Base-by-base conservation (phyloP, 2,797 vertebrate species). In the Pogonophryne albipinna region DNA sequence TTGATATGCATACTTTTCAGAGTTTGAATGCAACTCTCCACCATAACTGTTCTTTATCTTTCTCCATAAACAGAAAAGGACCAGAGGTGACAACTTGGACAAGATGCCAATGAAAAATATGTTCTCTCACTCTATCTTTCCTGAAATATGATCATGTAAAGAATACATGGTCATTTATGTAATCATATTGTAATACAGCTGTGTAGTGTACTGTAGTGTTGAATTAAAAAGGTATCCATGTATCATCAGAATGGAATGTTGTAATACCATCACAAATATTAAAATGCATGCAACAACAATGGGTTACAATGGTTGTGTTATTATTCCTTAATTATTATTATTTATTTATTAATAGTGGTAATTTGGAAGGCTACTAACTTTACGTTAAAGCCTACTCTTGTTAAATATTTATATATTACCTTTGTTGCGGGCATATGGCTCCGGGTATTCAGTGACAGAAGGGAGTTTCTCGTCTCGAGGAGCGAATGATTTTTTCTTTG, bases 221-320 rank as follows among this genome's bases (percentile, higher is more conserved):
- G 49, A 42, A 45, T 51, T 58, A 62, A 17, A 50, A 50, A 38
- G 62, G 13, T 63, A 10, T 50, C 4, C 42, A 12, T 65, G 47
- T 65, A 46, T 44, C 14, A 20, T 11, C 16, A 45, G 10, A 58
- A 10, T 62, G 9, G 52, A 38, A 34, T 56, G 57, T 51, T 31
- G 52, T 55, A 41, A 49, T 42, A 16, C 42, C 17, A 53, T 49
- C 5, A 34, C 6, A 59, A 84, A 83, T 70, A 82, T 82, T 27
- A 6, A 57, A 74, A 71, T 41, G 61, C 66, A 80, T 55, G 51
- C 44, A 4, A 8, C 10, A 44, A 2, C n/a, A 4, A 1, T 38
- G 52, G 2, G 3, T 10, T n/a, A 44, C n/a, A 17, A 1, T 31
- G 23, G 1, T 19, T 71, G 11, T 42, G 45, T 68, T 34, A 8